These are phyloP conservation scores for Netelia melanura DNA, from an alignment of 2,888 invertebrate genomes.

Conservation along the genomic window DNA sequence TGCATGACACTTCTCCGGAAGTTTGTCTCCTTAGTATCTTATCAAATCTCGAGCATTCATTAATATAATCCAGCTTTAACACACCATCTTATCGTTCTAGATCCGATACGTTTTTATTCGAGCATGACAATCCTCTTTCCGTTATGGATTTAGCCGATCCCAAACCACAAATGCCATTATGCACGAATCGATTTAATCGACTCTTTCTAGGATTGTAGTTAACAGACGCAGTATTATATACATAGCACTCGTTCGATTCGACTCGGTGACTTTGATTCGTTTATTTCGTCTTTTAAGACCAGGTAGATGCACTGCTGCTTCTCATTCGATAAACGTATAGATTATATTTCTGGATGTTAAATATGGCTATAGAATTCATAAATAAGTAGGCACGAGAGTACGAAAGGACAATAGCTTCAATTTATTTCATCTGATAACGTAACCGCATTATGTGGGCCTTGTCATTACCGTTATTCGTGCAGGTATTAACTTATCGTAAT, in stretches of 20 bases:
- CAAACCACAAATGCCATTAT: slow-evolving; percentile 31
- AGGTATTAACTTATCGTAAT: slow-evolving; percentile 4
- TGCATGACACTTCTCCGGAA: too few relatives aligned
- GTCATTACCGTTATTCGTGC: slow-evolving; percentile 35
- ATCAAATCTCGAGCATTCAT: too few relatives aligned
- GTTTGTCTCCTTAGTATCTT: too few relatives aligned
- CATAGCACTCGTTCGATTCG: slow-evolving; percentile 27
- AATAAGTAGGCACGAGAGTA: not conserved
- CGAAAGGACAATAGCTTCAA: slow-evolving; percentile 33
- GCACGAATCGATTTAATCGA: slow-evolving; percentile 40
- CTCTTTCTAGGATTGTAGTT: slow-evolving; percentile 11
- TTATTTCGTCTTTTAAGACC: not conserved
- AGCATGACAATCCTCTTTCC: slow-evolving; percentile 9
- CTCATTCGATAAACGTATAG: not conserved
- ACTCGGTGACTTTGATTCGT: not conserved
- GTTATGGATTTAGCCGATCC: slow-evolving; percentile 17
- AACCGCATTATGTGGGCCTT: slow-evolving; percentile 1
- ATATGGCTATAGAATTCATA: not conserved
- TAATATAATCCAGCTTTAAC: too few relatives aligned
- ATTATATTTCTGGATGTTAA: slow-evolving; percentile 16
- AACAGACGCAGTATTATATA: slow-evolving; percentile 19
- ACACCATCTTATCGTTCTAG: too few relatives aligned
- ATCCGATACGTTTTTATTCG: too few relatives aligned
- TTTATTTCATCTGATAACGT: slow-evolving; percentile 32
- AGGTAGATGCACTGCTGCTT: not conserved